Evolutionary conservation across 1,140 invertebrate species (phyloP), one percentile per base, ranked within the genome.

Genomic region (Andricus grossulariae): DNA sequence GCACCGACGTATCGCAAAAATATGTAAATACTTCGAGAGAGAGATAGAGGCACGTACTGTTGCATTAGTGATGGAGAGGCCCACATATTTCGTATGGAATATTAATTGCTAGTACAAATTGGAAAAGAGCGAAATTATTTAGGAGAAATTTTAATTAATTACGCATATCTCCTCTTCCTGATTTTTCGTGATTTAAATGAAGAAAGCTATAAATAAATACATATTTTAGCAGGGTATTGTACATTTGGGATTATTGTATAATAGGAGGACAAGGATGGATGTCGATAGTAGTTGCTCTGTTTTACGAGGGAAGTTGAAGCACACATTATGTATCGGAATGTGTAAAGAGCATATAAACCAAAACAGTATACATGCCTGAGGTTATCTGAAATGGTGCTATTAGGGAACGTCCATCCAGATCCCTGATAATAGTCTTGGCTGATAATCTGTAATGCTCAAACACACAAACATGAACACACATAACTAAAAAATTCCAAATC

Each of bases 11-110:
- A 87, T 88, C 77, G 81, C 80, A 82, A 84, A 88, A 87, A 87
- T 88, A 86, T 88, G 83, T 88, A 88, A 89, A 89, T 89, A 86
- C 85, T 83, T 88, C 85, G 84, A 83, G 80, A 86, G 84, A 81
- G 45, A 71, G 16, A 76, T n/a, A n/a, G n/a, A n/a, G n/a, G n/a
- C 57, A 25, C n/a, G 39, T 10, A 16, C 21, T 32, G 12, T 16
- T 66, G 32, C 25, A 66, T 66, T 66, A 66, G 57, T 21, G 25
- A 32, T 66, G 13, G 12, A 13, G 4, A 21, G 11, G 21, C 3
- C 5, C 32, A 6, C 15, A 66, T 45, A 16, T 66, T 60, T 16
- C 4, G 21, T 45, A 66, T 66, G 60, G 25, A 66, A 66, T 66
- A n/a, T 66, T 39, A 66, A 66, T 66, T 66, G 13, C 32, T 45